A percentile compares a stretch with the other conserved stretches of the same genome.
Evolutionary conservation across 2,113 vertebrate species (phyloP).

Genomic region (Actenoides hombroni): DNA sequence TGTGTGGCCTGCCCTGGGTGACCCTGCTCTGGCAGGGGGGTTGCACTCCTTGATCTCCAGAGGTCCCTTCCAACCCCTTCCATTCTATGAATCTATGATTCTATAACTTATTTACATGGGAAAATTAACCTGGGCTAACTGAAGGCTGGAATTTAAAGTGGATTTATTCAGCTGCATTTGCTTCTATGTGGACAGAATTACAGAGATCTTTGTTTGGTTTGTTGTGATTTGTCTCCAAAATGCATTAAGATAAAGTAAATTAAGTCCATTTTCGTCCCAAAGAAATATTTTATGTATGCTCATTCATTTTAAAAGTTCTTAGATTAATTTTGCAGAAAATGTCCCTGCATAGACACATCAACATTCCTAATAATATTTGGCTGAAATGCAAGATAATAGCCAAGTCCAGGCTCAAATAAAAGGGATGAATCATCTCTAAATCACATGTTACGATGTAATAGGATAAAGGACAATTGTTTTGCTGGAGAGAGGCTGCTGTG

Average conservation of each 20-base stretch:
- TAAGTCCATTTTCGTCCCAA: not conserved
- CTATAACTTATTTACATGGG: not conserved
- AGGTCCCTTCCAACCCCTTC: too few relatives aligned
- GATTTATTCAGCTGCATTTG: not conserved
- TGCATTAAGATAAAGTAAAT: slow-evolving; percentile 1
- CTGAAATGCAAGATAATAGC: not conserved
- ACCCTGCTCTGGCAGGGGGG: too few relatives aligned
- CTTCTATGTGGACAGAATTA: not conserved
- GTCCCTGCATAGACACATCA: not conserved
- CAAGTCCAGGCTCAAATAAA: not conserved
- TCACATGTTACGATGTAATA: not conserved
- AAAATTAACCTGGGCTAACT: not conserved
- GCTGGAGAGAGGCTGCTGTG: not conserved
- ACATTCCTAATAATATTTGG: not conserved
- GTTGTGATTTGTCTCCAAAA: not conserved
- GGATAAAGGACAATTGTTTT: not conserved
- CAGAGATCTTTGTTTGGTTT: not conserved
- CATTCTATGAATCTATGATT: too few relatives aligned
- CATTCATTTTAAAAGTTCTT: not conserved
- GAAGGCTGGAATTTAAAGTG: not conserved
- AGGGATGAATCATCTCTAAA: slow-evolving; percentile 24
- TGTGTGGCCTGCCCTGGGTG: too few relatives aligned
- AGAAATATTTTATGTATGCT: not conserved
- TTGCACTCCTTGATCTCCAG: too few relatives aligned
- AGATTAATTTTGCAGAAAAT: not conserved